Evolutionary conservation across 2,888 invertebrate species (phyloP), one percentile per base, ranked within the genome.

Genomic region (Drosophila koepferae): DNA sequence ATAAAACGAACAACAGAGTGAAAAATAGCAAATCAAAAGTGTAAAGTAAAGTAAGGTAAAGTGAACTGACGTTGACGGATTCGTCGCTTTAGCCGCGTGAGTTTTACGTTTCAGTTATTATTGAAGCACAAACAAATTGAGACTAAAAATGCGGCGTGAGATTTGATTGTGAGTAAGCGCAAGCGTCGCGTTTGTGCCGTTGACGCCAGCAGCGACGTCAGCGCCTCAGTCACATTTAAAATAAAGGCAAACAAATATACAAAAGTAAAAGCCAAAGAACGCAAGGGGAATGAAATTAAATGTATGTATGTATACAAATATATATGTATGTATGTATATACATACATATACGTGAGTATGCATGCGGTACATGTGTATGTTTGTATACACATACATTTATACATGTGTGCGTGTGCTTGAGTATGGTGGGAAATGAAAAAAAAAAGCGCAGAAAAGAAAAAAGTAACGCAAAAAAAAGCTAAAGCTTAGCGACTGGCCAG

Each of bases 101-200:
- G 73, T 90, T 78, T 81, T 82, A 82, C 81, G 86, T 81, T 85
- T 88, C 88, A 90, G 89, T 91, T 91, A 90, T 91, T 89, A 90
- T 91, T 91, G 90, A 83, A 90, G 85, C 90, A 83, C 88, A 86
- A 84, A 86, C 90, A 88, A 90, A 90, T 90, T 90, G 91, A 91
- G 91, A 91, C 92, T 91, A 91, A 91, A 91, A 89, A 91, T 82
- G 82, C 86, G 90, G 79, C 83, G 90, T 91, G 90, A 90, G 90
- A 85, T 91, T 90, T 91, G 88, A 91, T 89, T 90, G 85, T 90
- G 87, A 89, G 89, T 87, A 91, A 90, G 90, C 90, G 83, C 89
- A 86, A 77, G 86, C 79, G 79, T 79, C 75, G 70, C 63, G 62
- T 63, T 64, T 49, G 38, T 63, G 74, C 58, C 74, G 62, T 59